phyloP scores from a whole-genome alignment of 1,140 invertebrate species.

The Drosophila kurseongensis region DNA sequence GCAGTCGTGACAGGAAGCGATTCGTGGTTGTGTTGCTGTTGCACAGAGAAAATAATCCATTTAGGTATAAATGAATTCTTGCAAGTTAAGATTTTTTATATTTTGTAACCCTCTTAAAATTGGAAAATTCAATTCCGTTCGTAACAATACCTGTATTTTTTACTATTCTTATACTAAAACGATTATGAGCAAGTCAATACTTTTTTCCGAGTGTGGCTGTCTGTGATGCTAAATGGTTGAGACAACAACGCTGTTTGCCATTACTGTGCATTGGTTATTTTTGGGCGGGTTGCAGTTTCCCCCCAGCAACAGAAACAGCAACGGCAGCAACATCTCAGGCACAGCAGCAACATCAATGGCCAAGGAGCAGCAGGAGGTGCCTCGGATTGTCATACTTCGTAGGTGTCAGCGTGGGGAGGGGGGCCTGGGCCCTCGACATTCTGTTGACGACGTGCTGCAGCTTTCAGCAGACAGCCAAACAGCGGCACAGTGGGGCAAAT shows the following conservation, averaged over 20 bases:
- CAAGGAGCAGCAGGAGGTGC: constrained; percentile 35
- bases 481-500: constrained; percentile 14
- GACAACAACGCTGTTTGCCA: constrained; percentile 64
- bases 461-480: constrained; percentile 21
- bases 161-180: too few species aligned
- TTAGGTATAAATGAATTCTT: too few species aligned
- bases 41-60: not conserved
- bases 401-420: constrained; percentile 58
- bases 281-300: constrained; percentile 36
- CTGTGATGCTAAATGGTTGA: constrained; percentile 48
- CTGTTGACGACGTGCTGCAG: constrained; percentile 52
- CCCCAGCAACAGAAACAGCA: not conserved
- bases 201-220: constrained; percentile 5
- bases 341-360: constrained; percentile 12
- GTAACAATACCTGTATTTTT: too few species aligned
- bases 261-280: constrained; percentile 63
- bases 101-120: too few species aligned
- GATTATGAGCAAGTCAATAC: too few species aligned
- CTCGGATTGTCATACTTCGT: constrained; percentile 36
- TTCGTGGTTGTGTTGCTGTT: constrained; percentile 45
- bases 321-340: not conserved
- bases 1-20: constrained; percentile 70
- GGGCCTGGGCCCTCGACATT: constrained; percentile 28
- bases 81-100: too few species aligned
- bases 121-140: too few species aligned